These are phyloP conservation scores for Orgyia antiqua DNA, from an alignment of 2,888 invertebrate species.

Conservation along the genomic window DNA sequence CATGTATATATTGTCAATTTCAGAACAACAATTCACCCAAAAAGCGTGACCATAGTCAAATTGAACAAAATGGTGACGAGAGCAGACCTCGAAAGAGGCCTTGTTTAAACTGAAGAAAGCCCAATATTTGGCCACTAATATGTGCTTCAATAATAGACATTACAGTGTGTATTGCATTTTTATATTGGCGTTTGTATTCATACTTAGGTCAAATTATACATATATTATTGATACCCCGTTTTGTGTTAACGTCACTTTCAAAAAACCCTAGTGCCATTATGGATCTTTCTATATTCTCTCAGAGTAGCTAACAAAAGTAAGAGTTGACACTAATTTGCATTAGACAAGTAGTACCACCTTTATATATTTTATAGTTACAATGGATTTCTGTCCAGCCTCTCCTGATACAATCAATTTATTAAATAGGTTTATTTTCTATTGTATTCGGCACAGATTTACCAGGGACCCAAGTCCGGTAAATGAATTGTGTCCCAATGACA, in stretches of 20 bases:
- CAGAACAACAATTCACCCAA: conserved; percentile 79
- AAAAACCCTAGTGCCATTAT: conserved; percentile 15
- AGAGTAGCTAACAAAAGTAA: neutral
- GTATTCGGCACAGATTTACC: too few species aligned
- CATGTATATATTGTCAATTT: too few species aligned
- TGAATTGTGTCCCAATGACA: too few species aligned
- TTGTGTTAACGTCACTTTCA: conserved; percentile 28
- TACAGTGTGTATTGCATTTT: conserved; percentile 55
- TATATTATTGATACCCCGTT: conserved; percentile 36
- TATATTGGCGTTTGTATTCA: conserved; percentile 50
- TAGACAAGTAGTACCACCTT: too few species aligned
- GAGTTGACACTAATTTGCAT: neutral
- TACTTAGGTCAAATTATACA: conserved; percentile 42
- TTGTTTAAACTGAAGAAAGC: conserved; percentile 59
- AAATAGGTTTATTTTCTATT: too few species aligned
- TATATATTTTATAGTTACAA: too few species aligned
- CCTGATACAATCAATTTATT: too few species aligned
- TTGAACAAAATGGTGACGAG: conserved; percentile 77
- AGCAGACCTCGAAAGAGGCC: conserved; percentile 79
- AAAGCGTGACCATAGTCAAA: conserved; percentile 77
- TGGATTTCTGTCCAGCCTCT: too few species aligned
- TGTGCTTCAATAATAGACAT: conserved; percentile 60
- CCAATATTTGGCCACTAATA: conserved; percentile 28
- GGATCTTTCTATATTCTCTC: neutral
- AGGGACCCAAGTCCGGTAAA: too few species aligned